Evolutionary conservation across 2,113 vertebrate species (phyloP).

Genomic region (Triplophysa tibetana): DNA sequence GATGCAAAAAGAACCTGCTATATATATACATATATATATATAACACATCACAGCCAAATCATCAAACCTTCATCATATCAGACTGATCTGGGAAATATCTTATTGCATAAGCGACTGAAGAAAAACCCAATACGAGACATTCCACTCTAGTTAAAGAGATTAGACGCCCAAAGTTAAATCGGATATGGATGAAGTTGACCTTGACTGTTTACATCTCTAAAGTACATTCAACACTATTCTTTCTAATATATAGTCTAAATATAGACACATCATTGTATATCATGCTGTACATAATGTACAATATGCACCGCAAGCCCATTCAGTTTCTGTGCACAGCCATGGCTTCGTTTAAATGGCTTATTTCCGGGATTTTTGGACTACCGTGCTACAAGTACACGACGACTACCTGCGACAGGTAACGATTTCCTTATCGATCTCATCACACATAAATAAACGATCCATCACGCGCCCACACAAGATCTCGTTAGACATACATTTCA

Average conservation of each 20-base stretch:
- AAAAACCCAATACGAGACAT: slow-evolving; percentile 37
- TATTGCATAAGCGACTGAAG: slow-evolving; percentile 17
- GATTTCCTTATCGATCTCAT: background rate
- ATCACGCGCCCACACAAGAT: background rate
- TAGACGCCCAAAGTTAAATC: slow-evolving; percentile 39
- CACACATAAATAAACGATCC: slow-evolving; percentile 1
- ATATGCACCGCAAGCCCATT: background rate
- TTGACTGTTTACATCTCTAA: slow-evolving; percentile 1
- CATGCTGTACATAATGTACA: background rate
- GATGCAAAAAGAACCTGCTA: background rate
- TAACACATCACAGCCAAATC: background rate
- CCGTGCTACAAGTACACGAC: background rate
- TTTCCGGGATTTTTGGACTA: slow-evolving; percentile 30
- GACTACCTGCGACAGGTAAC: slow-evolving; percentile 64
- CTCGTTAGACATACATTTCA: background rate
- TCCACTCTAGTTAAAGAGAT: slow-evolving; percentile 57
- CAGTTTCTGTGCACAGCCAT: background rate
- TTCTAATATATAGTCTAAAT: background rate
- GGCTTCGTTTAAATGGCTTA: background rate
- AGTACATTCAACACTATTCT: background rate
- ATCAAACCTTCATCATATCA: background rate
- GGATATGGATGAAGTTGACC: slow-evolving; percentile 23
- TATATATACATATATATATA: too few species aligned
- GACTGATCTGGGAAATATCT: background rate
- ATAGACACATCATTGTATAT: background rate